Base-by-base conservation (phyloP, 2,113 vertebrate genomes). In the Oryzias melastigma region DNA sequence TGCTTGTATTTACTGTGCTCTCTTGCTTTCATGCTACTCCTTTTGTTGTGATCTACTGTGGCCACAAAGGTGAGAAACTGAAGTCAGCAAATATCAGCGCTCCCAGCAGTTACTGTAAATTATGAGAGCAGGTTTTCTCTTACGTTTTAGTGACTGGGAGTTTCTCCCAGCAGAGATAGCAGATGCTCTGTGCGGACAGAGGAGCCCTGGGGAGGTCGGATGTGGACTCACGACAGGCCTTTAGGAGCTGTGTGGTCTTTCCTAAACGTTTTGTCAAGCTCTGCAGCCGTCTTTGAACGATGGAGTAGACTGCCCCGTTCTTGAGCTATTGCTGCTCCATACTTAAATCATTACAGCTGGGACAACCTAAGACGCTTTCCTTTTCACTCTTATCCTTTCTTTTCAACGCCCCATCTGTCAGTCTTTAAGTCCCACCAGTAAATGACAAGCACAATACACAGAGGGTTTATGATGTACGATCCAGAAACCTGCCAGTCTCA, bases 331-430 rank as follows among this genome's bases (percentile, higher is more conserved):
- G 65, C 84, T 91, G 83, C 87, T 91, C 27, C 49, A 70, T 60
- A 72, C 19, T 45, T 43, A 47, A 84, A 81, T 73, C 85, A 55
- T 81, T 69, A 70, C 81, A 90, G 81, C 85, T 89, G 88, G 73
- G 67, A 73, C 44, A 75, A 52, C 41, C 58, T 45, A 57, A 75
- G 68, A 55, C 62, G 52, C 63, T 72, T 66, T 78, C 53, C 56
- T 59, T 65, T 14, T 53, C 7, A 47, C n/a, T 18, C 14, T 49
- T 69, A 40, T 29, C 80, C 27, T 68, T 47, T 58, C 14, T 64
- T 52, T 53, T 29, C 46, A 46, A 25, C 45, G 45, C 40, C 46
- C 24, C 0, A 7, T 62, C 62, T 64, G 41, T 64, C 65, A 77
- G 47, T 81, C 60, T 15, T 42, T 73, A 43, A 54, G 65, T 40